Evolutionary conservation across 2,113 vertebrate genomes (phyloP), one percentile per base, ranked within the genome.

Genomic region (Corythornis cristatus): DNA sequence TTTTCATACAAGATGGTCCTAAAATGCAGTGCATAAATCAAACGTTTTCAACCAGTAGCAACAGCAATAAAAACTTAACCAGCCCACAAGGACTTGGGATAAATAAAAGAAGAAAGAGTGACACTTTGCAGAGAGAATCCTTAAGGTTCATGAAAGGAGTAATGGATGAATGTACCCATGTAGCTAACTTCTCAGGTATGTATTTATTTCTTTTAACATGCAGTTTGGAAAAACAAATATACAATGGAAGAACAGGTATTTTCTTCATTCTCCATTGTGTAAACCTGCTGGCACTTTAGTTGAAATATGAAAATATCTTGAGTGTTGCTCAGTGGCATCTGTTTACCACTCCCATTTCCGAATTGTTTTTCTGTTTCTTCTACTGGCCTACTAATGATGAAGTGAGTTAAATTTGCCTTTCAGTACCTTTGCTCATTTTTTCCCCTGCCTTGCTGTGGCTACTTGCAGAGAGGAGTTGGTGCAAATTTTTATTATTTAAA

Each of bases 121-220:
- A 97, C 16, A 97, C 97, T 31, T 97, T 99, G 50, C 99, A 99
- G 80, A 96, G 94, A 79, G 99, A 99, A 95, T 99, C 99, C 3
- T 97, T 99, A 56, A 97, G 98, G 90, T 99, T 99, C 97, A 99
- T 99, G 99, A 99, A 99, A 97, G 99, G 99, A 35, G 99, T 99
- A 50, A 99, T 99, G 99, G 99, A 99, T 61, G 99, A 99, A 95
- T 99, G 99, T 93, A 99, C 99, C 40, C 99, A 99, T 48, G 99
- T 99, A 92, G 99, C 98, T 86, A 99, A 99, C 95, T 99, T 99
- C 95, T 98, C 99, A 97, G 99, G 99, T 99, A 96, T 62, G 96
- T 53, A 26, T 60, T 93, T 62, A 5, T 54, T 88, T 40, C 60
- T 86, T 96, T 79, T 84, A 68, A 40, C 22, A 23, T 78, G 26